Evolutionary conservation across 2,113 vertebrate species (phyloP).

Genomic region (Tachuris rubrigastra): DNA sequence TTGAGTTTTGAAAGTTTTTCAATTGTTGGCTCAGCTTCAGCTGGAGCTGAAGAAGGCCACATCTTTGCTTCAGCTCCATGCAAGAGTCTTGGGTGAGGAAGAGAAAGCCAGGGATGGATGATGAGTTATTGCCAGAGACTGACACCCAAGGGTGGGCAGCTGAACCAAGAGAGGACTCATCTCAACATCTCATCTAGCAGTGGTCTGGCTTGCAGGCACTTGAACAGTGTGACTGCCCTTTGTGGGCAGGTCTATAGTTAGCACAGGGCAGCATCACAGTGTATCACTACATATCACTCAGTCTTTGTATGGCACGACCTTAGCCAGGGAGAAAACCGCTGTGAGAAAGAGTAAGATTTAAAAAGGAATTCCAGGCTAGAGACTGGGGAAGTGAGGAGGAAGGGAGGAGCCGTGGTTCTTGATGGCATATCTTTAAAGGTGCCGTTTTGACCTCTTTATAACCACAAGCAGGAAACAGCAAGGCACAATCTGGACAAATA

Average conservation of each 20-base stretch:
- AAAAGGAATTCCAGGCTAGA: not conserved
- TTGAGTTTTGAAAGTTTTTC: not conserved
- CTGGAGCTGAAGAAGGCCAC: not conserved
- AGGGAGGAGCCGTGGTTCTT: not conserved
- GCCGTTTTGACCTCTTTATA: not conserved
- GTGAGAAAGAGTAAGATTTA: not conserved
- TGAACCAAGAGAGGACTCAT: not conserved
- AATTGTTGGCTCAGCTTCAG: not conserved
- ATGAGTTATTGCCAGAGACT: not conserved
- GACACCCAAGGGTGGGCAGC: not conserved
- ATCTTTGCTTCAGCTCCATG: not conserved
- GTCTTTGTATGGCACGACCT: not conserved
- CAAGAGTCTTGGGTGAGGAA: not conserved
- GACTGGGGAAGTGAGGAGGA: not conserved
- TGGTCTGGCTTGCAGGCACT: not conserved
- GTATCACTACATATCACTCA: not conserved
- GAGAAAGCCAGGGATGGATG: not conserved
- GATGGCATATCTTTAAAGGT: not conserved
- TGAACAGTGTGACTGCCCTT: not conserved
- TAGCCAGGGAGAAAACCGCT: not conserved
- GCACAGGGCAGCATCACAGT: not conserved
- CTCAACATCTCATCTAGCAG: not conserved
- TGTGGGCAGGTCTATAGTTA: not conserved
- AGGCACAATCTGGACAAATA: not conserved
- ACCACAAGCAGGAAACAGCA: not conserved